Base-by-base conservation (phyloP, 1,140 invertebrate genomes). In the Drosophila bifasciata region DNA sequence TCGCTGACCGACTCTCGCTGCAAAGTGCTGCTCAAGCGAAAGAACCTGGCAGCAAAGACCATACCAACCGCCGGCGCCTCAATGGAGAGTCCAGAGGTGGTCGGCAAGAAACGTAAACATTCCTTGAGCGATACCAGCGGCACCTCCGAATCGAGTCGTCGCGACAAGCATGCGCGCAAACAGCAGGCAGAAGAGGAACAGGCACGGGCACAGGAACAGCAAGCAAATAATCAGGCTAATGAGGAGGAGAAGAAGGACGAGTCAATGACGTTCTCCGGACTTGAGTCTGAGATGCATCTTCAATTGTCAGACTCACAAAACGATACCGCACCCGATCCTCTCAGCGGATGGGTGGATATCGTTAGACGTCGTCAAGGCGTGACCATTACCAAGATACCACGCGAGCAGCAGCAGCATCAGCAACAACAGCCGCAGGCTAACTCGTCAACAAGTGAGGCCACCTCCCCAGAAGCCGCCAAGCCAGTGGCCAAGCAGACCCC, bases 11-110 rank as follows among this genome's bases (percentile, higher is more conserved):
- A 90, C 64, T 90, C 77, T n/a, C 74, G 63, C 4, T 85, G 60
- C 68, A 84, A 91, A 0, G 90, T 91, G 4, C 76, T 91, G 5
- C 68, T 91, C 1, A 91, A 91, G 57, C 72, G 90, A 0, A 91
- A 91, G 40, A 88, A 88, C 0, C 41, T 89, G 11, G 84, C 66
- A n/a, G 58, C 40, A 16, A 85, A 81, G 9, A n/a, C 51, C 17
- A 44, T 45, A 3, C 19, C 41, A 6, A 7, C 32, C 1, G 36
- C 9, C 5, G n/a, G 40, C 1, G 39, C 7, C 4, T 13, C 50
- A 1, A 25, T 17, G n/a, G 49, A 59, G 39, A 8, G 58, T 0
- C 32, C 58, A 1, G 16, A 19, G n/a, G n/a, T 17, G 17, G 17
- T 28, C 17, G 6, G 23, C 1, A 5, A 11, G 2, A 86, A 75